These are phyloP conservation scores for Pogonocichla stellata DNA, from an alignment of 2,113 vertebrate genomes.

Conservation along the genomic window DNA sequence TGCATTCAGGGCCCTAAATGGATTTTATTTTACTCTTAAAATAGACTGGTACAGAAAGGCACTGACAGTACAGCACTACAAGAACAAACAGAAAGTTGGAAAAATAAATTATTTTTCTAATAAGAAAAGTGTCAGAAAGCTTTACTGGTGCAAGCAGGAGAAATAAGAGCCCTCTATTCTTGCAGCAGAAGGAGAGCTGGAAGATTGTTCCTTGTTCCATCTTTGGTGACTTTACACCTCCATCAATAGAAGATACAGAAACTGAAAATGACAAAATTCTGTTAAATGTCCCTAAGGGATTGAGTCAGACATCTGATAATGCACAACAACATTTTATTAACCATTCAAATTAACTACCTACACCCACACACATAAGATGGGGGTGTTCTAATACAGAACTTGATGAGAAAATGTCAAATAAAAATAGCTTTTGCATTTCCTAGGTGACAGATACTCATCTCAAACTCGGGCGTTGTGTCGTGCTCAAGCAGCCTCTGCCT, in stretches of 20 bases:
- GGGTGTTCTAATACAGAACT: background rate
- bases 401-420: background rate
- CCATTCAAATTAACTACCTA: background rate
- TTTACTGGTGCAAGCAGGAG: background rate
- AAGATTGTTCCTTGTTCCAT: background rate
- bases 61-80: background rate
- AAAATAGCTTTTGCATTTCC: background rate
- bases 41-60: background rate
- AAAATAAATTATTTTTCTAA: background rate
- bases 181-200: background rate
- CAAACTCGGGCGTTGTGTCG: background rate
- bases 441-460: background rate
- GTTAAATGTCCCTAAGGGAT: background rate
- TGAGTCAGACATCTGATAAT: background rate
- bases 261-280: background rate
- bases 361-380: fast-evolving
- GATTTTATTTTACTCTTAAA: slow-evolving; percentile 14
- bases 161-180: background rate
- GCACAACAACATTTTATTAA: background rate
- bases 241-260: background rate
- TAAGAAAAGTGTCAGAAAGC: background rate
- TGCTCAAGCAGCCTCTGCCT: background rate
- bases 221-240: background rate
- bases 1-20: background rate
- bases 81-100: background rate